phyloP scores from a whole-genome alignment of 2,797 vertebrate species.

The Coreius guichenoti region DNA sequence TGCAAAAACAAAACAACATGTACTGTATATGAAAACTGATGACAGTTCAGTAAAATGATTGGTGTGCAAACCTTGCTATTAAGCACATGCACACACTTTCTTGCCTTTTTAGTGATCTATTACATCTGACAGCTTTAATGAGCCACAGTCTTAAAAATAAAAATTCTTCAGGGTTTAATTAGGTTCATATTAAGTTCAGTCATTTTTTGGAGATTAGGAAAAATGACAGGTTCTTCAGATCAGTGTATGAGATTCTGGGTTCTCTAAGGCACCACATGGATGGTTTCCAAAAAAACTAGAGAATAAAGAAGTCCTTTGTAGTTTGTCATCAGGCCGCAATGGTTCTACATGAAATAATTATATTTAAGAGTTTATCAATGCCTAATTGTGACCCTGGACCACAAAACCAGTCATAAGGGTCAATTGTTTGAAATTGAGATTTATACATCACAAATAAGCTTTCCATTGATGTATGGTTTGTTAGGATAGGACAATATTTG shows the following conservation, averaged over 20 bases:
- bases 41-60: neutral
- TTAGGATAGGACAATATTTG: no score
- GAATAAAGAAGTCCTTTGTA: neutral
- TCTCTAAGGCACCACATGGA: neutral
- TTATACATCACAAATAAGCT: no score
- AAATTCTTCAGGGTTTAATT: conserved; percentile 10
- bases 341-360: no score
- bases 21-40: neutral
- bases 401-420: no score
- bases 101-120: conserved; percentile 1
- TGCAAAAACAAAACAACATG: neutral
- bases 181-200: conserved; percentile 10
- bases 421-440: no score
- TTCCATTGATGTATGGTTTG: no score
- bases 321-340: no score
- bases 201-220: conserved; percentile 4
- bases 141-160: conserved; percentile 2
- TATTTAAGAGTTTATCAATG: neutral
- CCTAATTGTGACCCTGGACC: no score
- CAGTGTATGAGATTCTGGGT: neutral
- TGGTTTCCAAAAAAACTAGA: neutral
- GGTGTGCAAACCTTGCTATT: neutral
- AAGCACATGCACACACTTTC: neutral
- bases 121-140: conserved; percentile 21
- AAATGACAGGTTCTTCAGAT: neutral